Base-by-base conservation (phyloP, 1,140 invertebrate species). In the Cyclina sinensis region DNA sequence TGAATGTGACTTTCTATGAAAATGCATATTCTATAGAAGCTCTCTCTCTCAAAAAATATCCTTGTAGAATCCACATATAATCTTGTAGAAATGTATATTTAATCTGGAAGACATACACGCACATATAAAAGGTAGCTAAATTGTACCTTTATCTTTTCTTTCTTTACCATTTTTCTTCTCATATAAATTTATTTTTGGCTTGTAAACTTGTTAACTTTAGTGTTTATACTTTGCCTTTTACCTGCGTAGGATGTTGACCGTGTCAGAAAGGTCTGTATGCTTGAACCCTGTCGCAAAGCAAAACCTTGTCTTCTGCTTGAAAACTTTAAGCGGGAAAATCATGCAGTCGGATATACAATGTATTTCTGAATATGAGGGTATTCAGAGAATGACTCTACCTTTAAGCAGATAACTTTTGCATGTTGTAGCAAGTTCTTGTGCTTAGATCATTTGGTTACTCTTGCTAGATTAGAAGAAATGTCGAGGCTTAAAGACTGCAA, bases 241-340 rank as follows among this genome's bases (percentile, higher is more conserved):
- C 35, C 1, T 37, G 32, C 32, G 32, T 70, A 70, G 65, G 65
- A 70, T 70, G 65, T 70, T 27, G 65, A 70, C 21, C 65, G 65
- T 37, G 35, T 70, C 32, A 3, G 21, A n/a, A 35, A 70, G 65
- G 65, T 70, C 37, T 70, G 65, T 70, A 70, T 70, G 57, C n/a
- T 11, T 21, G 21, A 3, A 54, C 21, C 51, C 21, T 54, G 51
- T 18, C 21, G 51, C 14, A 54, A n/a, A n/a, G n/a, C n/a, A n/a
- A n/a, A n/a, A 54, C 51, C 51, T 54, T 18, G 12, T 54, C 51
- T 54, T 54, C 21, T n/a, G 51, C 51, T 54, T 14, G 7, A 14
- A 12, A 18, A 18, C 21, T n/a, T 54, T 43, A 43, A 7, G 4
- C 43, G 14, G 43, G 43, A 43, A n/a, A n/a, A 7, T 43, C 43